These are phyloP conservation scores for Myotis lucifugus DNA, from an alignment of 2,113 vertebrate species.

Conservation along the genomic window DNA sequence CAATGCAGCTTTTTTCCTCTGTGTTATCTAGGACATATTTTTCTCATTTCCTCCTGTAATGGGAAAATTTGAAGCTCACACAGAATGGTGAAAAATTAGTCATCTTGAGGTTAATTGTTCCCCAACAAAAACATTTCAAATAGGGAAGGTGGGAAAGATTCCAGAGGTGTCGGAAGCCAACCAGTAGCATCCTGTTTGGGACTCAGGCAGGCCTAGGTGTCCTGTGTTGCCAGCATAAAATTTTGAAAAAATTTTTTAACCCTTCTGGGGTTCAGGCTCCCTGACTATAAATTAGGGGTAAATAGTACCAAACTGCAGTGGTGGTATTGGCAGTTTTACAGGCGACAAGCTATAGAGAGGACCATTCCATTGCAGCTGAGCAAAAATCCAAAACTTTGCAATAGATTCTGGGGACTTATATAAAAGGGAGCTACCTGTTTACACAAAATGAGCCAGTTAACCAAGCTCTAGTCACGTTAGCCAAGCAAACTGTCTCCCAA, in stretches of 20 bases:
- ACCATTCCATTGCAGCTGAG: background rate
- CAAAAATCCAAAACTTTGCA: background rate
- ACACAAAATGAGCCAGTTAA: background rate
- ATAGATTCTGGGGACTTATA: background rate
- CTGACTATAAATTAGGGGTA: background rate
- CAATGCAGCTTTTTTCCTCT: slow-evolving; percentile 68
- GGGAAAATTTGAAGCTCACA: slow-evolving; percentile 70
- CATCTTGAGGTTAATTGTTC: slow-evolving; percentile 68
- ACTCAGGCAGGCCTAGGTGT: background rate
- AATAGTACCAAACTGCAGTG: background rate
- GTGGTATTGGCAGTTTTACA: background rate
- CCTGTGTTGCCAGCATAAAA: background rate
- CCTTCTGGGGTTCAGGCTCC: background rate
- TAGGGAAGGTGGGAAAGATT: background rate
- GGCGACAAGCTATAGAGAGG: background rate
- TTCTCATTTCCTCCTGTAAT: slow-evolving; percentile 78
- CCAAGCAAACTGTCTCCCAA: background rate
- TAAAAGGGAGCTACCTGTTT: background rate
- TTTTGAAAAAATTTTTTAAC: background rate
- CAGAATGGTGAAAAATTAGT: slow-evolving; percentile 53
- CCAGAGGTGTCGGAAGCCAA: background rate
- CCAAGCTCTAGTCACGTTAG: background rate
- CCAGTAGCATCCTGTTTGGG: background rate
- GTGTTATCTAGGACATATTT: slow-evolving; percentile 78
- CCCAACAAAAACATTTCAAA: slow-evolving; percentile 55